These are phyloP conservation scores for Enoplosus armatus DNA, from an alignment of 2,797 vertebrate genomes.

Conservation along the genomic window DNA sequence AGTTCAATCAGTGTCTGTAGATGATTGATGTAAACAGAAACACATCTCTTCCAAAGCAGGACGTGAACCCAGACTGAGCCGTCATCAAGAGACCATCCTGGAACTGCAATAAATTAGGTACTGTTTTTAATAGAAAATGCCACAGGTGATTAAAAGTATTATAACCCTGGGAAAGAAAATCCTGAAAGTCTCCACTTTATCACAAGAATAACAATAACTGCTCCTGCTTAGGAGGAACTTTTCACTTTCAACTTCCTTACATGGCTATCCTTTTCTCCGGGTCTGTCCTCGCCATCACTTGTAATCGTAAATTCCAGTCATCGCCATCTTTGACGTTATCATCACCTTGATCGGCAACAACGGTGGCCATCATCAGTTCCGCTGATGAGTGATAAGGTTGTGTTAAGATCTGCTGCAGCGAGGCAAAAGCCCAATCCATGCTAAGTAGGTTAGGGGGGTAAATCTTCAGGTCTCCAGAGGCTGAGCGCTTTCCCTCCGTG, in stretches of 20 bases:
- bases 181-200: slow-evolving; percentile 8
- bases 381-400: slow-evolving; percentile 59
- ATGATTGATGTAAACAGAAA: slow-evolving; percentile 51
- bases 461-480: slow-evolving; percentile 77
- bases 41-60: slow-evolving; percentile 26
- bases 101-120: slow-evolving; percentile 16
- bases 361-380: slow-evolving; percentile 58
- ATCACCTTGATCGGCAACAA: slow-evolving; percentile 49
- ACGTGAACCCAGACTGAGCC: slow-evolving; percentile 10
- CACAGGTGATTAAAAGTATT: slow-evolving; percentile 14
- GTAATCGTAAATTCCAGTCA: slow-evolving; percentile 45
- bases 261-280: not conserved
- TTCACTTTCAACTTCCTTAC: slow-evolving; percentile 5
- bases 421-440: slow-evolving; percentile 70
- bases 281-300: slow-evolving; percentile 32
- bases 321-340: slow-evolving; percentile 54
- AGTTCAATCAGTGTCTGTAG: slow-evolving; percentile 43
- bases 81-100: slow-evolving; percentile 36
- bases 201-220: slow-evolving; percentile 1
- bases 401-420: slow-evolving; percentile 66
- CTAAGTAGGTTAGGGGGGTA: slow-evolving; percentile 81
- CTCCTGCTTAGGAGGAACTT: slow-evolving; percentile 1
- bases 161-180: slow-evolving; percentile 24
- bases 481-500: slow-evolving; percentile 59
- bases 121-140: slow-evolving; percentile 13